Conservation (phyloP, 92 coral and sea anemone genomes). For the Zoanthus solanderi region DNA sequence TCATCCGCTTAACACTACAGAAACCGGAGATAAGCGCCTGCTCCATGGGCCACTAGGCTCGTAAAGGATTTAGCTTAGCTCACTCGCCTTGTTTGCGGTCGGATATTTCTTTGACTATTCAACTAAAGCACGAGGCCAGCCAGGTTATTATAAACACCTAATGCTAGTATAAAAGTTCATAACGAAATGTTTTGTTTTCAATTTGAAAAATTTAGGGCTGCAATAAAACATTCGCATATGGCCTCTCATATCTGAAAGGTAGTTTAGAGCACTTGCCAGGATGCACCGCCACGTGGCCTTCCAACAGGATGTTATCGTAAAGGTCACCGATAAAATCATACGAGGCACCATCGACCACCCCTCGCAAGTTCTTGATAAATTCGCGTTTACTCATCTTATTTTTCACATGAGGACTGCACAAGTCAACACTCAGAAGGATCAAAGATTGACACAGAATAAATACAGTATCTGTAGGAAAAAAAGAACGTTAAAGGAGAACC, state of each 20-base stretch:
- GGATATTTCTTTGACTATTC: too few species aligned
- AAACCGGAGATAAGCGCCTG: too few species aligned
- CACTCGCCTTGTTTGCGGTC: too few species aligned
- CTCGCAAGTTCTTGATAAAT: conserved; percentile 96
- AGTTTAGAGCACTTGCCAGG: conserved; percentile 76
- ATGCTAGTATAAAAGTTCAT: too few species aligned
- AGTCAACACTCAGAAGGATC: conserved; percentile 95
- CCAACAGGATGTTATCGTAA: conserved; percentile 88
- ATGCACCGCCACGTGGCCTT: conserved; percentile 90
- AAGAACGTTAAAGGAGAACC: neutral
- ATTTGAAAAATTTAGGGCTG: conserved; percentile 56
- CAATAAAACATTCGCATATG: conserved; percentile 93
- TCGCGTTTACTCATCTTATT: conserved; percentile 98
- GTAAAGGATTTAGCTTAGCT: too few species aligned
- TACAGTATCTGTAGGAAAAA: conserved; percentile 75
- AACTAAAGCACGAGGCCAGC: too few species aligned
- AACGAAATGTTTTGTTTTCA: too few species aligned
- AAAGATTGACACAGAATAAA: conserved; percentile 93
- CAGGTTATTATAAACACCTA: too few species aligned
- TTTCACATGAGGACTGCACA: conserved; percentile 98
- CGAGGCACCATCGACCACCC: conserved; percentile 85
- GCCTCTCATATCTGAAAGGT: conserved; percentile 87
- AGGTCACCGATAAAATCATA: conserved; percentile 94
- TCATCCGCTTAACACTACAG: too few species aligned
- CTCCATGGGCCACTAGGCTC: too few species aligned